phyloP scores from a whole-genome alignment of 2,888 invertebrate genomes.

The Orchestes rusci region DNA sequence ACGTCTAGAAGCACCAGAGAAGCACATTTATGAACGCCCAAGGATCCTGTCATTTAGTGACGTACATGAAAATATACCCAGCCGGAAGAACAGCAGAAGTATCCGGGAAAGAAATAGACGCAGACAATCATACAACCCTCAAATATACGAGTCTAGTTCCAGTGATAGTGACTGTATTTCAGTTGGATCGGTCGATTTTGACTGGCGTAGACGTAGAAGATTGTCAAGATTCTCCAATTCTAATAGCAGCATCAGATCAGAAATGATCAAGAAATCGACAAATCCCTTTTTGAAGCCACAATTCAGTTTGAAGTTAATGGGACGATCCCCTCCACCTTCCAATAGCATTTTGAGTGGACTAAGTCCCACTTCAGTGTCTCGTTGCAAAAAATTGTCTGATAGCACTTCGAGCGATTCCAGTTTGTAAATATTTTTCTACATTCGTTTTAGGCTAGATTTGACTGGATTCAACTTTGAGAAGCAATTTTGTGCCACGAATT shows the following conservation, averaged over 20 bases:
- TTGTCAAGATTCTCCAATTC: conserved; percentile 40
- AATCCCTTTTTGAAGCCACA: conserved; percentile 42
- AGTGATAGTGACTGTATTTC: conserved; percentile 47
- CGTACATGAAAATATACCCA: conserved; percentile 36
- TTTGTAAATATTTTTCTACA: conserved; percentile 31
- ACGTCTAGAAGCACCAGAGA: conserved; percentile 23
- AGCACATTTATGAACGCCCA: conserved; percentile 28
- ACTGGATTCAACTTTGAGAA: no score
- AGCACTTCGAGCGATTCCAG: conserved; percentile 41
- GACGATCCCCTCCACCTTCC: conserved; percentile 50
- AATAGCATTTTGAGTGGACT: conserved; percentile 50
- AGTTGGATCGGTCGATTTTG: conserved; percentile 42
- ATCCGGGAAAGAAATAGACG: conserved; percentile 49
- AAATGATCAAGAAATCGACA: conserved; percentile 37
- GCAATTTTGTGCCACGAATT: not conserved
- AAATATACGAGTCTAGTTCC: conserved; percentile 49
- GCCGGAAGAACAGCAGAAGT: conserved; percentile 41
- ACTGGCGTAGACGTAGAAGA: conserved; percentile 41
- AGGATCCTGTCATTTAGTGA: conserved; percentile 35
- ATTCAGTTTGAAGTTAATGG: conserved; percentile 39
- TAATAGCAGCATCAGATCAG: conserved; percentile 42
- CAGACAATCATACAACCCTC: conserved; percentile 53
- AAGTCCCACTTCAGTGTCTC: conserved; percentile 47
- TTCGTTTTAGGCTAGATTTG: no score
- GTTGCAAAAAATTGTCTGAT: conserved; percentile 35